Percentiles rank a stretch among this genome's conserved stretches.
Evolutionary conservation across 92 coral and sea anemone genomes (phyloP).

Genomic region (Paramuricea clavata): DNA sequence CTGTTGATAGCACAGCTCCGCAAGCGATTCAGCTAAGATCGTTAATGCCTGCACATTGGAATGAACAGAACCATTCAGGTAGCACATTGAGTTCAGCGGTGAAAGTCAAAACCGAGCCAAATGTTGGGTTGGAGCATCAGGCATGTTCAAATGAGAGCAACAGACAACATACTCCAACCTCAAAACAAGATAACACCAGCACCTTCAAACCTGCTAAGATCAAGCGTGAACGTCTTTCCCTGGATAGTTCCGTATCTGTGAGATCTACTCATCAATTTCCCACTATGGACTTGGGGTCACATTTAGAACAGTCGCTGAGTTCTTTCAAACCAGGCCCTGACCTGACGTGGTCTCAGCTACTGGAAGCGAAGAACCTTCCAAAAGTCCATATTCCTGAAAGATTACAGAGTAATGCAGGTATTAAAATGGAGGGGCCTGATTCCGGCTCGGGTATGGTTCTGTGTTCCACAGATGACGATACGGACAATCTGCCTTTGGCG

Average conservation of each 20-base stretch:
- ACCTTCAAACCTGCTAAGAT: slow-evolving; percentile 5
- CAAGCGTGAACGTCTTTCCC: background rate
- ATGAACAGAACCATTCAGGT: background rate
- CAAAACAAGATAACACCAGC: background rate
- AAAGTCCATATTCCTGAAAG: background rate
- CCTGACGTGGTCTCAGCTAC: slow-evolving; percentile 36
- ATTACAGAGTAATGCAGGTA: too few relatives aligned
- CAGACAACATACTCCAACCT: background rate
- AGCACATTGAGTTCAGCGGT: background rate
- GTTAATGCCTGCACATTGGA: background rate
- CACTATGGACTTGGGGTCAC: slow-evolving; percentile 33
- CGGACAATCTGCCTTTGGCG: background rate
- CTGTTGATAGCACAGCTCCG: background rate
- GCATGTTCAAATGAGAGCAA: background rate
- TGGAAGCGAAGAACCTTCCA: slow-evolving; percentile 31
- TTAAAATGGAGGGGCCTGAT: slow-evolving; percentile 6
- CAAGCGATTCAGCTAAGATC: background rate
- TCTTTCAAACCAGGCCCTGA: background rate
- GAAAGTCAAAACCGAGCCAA: slow-evolving; percentile 16
- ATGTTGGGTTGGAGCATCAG: background rate
- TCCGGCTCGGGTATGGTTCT: background rate
- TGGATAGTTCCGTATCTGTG: background rate
- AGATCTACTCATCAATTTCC: background rate
- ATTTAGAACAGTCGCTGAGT: slow-evolving; percentile 18
- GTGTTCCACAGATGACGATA: background rate